Conservation (phyloP, 2,113 vertebrate genomes). For the Zosterops japonicus region DNA sequence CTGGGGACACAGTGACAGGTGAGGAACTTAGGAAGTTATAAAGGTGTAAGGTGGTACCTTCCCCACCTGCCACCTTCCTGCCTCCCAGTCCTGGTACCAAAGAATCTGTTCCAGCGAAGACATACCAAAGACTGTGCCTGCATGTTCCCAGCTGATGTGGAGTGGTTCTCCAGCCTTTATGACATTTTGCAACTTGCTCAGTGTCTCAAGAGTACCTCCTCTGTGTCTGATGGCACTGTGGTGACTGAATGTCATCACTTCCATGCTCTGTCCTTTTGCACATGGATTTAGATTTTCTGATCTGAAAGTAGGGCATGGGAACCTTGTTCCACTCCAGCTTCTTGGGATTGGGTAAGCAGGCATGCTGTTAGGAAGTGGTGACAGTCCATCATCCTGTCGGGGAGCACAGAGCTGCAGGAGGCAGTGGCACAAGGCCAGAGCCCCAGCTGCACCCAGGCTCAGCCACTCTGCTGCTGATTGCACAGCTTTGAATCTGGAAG, state of each 20-base stretch:
- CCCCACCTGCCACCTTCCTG: neutral
- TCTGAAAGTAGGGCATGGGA: rapidly evolving
- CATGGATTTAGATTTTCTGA: neutral
- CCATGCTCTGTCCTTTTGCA: rapidly evolving
- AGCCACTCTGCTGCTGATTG: neutral
- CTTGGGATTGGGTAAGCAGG: neutral
- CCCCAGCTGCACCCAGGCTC: neutral
- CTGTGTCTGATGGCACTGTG: neutral
- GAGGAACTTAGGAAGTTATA: rapidly evolving
- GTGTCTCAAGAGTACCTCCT: neutral
- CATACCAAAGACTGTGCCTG: neutral
- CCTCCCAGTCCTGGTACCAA: neutral
- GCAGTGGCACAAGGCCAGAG: neutral
- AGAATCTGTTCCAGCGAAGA: neutral
- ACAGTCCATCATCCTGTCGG: rapidly evolving
- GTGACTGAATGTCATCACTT: neutral
- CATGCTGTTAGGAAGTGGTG: rapidly evolving
- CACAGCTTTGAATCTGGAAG: neutral
- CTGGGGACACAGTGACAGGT: rapidly evolving
- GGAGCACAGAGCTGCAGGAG: rapidly evolving
- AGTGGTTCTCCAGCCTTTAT: neutral
- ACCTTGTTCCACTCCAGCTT: neutral
- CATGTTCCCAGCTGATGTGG: neutral
- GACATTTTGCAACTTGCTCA: neutral
- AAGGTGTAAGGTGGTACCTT: neutral